Evolutionary conservation across 2,797 vertebrate species (phyloP).

Genomic region (Oceanodroma leucorhoa): DNA sequence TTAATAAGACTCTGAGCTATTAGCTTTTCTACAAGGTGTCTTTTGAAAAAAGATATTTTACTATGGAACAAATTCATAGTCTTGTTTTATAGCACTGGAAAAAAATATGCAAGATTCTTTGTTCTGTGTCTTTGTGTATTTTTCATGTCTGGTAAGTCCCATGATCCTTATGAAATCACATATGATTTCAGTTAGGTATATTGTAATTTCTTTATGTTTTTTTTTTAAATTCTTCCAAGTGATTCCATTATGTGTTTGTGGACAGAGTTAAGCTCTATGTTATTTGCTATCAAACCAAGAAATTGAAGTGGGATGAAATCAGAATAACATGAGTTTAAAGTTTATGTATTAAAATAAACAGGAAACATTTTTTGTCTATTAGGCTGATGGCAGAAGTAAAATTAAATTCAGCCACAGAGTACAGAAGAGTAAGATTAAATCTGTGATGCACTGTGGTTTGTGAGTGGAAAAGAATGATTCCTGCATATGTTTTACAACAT

Average conservation of each 20-base stretch:
- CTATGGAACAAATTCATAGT: background rate
- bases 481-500: slow-evolving; percentile 63
- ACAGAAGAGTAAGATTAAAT: slow-evolving; percentile 63
- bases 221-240: background rate
- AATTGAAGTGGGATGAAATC: slow-evolving; percentile 34
- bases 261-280: slow-evolving; percentile 1
- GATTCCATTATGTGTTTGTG: background rate
- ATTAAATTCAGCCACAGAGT: slow-evolving; percentile 42
- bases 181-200: background rate
- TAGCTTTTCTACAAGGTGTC: background rate
- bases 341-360: slow-evolving; percentile 51
- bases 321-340: slow-evolving; percentile 44
- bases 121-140: background rate
- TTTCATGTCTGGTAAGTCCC: background rate
- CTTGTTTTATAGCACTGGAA: background rate
- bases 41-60: background rate
- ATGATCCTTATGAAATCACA: background rate
- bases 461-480: slow-evolving; percentile 54
- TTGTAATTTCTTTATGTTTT: background rate
- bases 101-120: background rate
- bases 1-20: background rate
- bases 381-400: slow-evolving; percentile 48
- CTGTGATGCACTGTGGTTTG: slow-evolving; percentile 41
- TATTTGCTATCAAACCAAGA: slow-evolving; percentile 28
- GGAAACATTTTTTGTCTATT: slow-evolving; percentile 38